Base-by-base conservation (phyloP, 1,140 invertebrate genomes). In the Anastrepha ludens region DNA sequence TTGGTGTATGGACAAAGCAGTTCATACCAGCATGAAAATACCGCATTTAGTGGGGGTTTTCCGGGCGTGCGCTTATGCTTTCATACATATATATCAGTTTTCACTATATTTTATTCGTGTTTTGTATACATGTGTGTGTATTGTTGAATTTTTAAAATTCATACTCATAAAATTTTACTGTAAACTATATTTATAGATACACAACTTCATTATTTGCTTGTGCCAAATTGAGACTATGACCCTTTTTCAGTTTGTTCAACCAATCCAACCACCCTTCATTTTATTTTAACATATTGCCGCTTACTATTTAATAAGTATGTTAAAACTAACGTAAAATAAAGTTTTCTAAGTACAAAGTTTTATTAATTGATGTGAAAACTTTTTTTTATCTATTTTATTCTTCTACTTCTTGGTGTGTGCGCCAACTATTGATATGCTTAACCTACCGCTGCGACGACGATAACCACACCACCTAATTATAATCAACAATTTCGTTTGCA, bases 351-450 rank as follows among this genome's bases (percentile, higher is more conserved):
- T 6, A 20, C 44, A 55, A 81, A 81, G 9, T 55, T 50, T 44
- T 17, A 44, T 44, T 74, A 3, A 17, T 15, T 74, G 41, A 74
- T 44, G 55, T 81, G n/a, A 81, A 86, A 60, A 60, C 50, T 41
- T 86, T 86, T 86, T 60, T 59, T 60, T 60, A 60, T 59, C 85
- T 60, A 62, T 87, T 87, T 87, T 87, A 70, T 87, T 87, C 44
- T 86, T 86, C 64, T 87, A 87, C 39, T 87, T 87, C 44, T 87
- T 64, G 59, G 64, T 67, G 60, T 47, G 13, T 70, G 58, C 85
- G 39, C 81, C 81, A 85, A 85, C 41, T 50, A 59, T 39, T 67
- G 20, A 67, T 39, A 39, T 74, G 67, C 67, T 74, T 47, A 44
- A 74, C 41, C 67, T 47, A 47, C 67, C 74, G 74, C 74, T 81